Evolutionary conservation across 2,113 vertebrate species (phyloP), one percentile per base, ranked within the genome.

Genomic region (Myotis davidii): DNA sequence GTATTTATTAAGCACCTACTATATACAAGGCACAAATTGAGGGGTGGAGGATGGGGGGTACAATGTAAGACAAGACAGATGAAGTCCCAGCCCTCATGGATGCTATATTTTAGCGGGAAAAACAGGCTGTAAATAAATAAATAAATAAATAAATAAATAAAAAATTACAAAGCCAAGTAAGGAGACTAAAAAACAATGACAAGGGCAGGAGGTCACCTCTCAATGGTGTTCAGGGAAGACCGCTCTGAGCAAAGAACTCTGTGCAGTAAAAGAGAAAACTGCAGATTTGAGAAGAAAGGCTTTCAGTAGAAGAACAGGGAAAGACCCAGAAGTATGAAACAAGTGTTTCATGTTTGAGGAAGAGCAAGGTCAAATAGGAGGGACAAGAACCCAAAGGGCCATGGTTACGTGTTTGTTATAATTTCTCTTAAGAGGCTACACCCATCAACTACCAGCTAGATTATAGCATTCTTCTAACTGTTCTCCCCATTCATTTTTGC

Each of bases 41-140:
- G 17, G 21, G 4, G 4, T 0, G 5, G 3, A 13, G 21, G 4
- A 3, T 0, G 5, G 3, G 3, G 1, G 10, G 3, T 6, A 82
- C 0, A 37, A 37, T 5, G 12, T 61, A 14, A 92, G 74, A 65
- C n/a, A 90, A 87, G 56, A 45, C 5, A 73, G 25, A 85, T 23
- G 9, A 95, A 72, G 34, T 54, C 13, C 29, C 10, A 48, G 65
- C 23, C 37, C 37, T 37, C 4, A 2, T 7, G 1, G n/a, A 50
- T 42, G 34, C 67, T 61, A 48, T 20, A 65, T 59, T 54, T 91
- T 27, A 20, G 48, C n/a, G 34, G 1, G 27, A 16, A 34, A 85
- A 52, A 92, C 0, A 77, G 3, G 9, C 23, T 39, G 4, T 50
- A 88, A 56, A 42, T 21, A 85, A 76, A 34, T 42, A 87, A n/a